Percentiles rank a stretch among this genome's conserved stretches.
phyloP scores from a whole-genome alignment of 2,888 invertebrate genomes.

The Mesoligia furuncula region DNA sequence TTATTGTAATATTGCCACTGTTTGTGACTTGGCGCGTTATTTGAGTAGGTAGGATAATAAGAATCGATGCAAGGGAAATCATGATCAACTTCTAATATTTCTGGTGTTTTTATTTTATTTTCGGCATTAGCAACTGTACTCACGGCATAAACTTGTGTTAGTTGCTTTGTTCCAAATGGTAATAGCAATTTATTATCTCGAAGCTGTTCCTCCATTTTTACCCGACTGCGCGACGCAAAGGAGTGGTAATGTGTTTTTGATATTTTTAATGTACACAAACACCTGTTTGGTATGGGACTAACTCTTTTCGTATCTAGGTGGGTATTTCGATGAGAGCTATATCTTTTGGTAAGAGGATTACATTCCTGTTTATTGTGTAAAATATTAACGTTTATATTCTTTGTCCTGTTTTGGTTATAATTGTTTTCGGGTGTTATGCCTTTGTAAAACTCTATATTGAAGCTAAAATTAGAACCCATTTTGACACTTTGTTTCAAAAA shows the following conservation, averaged over 20 bases:
- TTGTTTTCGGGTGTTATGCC: neutral
- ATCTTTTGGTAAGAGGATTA: neutral
- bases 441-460: slow-evolving; percentile 45
- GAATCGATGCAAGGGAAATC: slow-evolving; percentile 7
- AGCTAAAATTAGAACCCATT: slow-evolving; percentile 46
- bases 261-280: slow-evolving; percentile 30
- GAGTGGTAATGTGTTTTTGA: no score
- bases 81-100: slow-evolving; percentile 21
- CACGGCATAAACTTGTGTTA: slow-evolving; percentile 30
- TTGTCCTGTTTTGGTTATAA: slow-evolving; percentile 1
- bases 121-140: slow-evolving; percentile 30
- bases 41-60: slow-evolving; percentile 12
- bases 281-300: slow-evolving; percentile 1
- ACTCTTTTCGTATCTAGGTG: neutral
- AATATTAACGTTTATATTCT: slow-evolving; percentile 12
- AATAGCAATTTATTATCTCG: slow-evolving; percentile 15
- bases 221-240: no score
- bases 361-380: slow-evolving; percentile 16
- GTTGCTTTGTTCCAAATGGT: slow-evolving; percentile 21
- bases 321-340: neutral
- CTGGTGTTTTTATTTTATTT: slow-evolving; percentile 21
- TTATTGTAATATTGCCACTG: slow-evolving; percentile 31
- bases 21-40: slow-evolving; percentile 14
- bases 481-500: slow-evolving; percentile 10
- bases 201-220: slow-evolving; percentile 8